Percentiles rank a stretch among this genome's conserved stretches.
Conservation (phyloP, 2,113 vertebrate species). For the Raja brachyura region DNA sequence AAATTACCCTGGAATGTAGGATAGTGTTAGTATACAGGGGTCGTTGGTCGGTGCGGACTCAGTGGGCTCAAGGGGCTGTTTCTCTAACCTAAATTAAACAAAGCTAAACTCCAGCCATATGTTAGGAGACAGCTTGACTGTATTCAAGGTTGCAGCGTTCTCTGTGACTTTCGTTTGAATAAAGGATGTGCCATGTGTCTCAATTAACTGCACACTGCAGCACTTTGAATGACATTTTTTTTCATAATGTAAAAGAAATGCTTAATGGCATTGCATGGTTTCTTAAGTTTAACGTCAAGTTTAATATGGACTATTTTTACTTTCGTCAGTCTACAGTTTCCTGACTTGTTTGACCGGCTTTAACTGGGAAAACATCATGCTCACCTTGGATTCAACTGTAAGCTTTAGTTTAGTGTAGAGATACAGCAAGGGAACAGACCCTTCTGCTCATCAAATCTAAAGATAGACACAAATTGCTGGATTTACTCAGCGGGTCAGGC, state of each 20-base stretch:
- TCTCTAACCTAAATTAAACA: too few species aligned
- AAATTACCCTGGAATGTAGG: too few species aligned
- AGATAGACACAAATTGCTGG: too few species aligned
- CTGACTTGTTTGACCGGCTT: background rate
- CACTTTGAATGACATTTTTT: background rate
- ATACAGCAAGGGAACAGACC: too few species aligned
- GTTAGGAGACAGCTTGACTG: background rate
- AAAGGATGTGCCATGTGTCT: background rate
- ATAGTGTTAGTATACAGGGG: too few species aligned
- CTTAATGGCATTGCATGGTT: too few species aligned
- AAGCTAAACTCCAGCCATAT: background rate
- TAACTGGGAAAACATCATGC: background rate
- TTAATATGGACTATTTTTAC: background rate
- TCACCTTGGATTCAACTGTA: background rate
- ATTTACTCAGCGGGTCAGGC: too few species aligned
- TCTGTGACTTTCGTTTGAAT: background rate
- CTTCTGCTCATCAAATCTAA: too few species aligned
- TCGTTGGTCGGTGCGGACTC: too few species aligned
- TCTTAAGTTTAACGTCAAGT: background rate
- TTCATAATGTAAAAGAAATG: background rate
- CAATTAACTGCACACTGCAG: background rate
- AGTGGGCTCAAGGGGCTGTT: too few species aligned
- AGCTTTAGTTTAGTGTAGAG: background rate
- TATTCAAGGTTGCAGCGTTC: background rate
- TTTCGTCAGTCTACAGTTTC: background rate